These are phyloP conservation scores for Epicampocera succincta DNA, from an alignment of 2,888 invertebrate genomes.

Conservation along the genomic window DNA sequence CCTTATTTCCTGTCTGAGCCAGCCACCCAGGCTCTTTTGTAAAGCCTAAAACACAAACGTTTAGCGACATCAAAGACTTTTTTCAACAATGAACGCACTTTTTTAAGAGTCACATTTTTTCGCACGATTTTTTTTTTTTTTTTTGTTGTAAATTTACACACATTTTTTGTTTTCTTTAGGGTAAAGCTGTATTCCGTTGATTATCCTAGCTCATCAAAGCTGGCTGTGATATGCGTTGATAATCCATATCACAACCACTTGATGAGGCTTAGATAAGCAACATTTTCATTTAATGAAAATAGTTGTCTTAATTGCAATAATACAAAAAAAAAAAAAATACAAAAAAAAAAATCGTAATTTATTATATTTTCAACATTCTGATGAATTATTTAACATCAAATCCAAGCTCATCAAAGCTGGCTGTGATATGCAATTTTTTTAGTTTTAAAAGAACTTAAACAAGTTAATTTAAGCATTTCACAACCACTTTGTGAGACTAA, in stretches of 20 bases:
- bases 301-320: conserved; percentile 46
- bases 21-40: conserved; percentile 20
- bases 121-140: neutral
- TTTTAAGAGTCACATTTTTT: conserved; percentile 6
- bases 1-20: conserved; percentile 46
- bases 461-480: conserved; percentile 84
- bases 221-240: conserved; percentile 96
- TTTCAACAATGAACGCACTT: conserved; percentile 17
- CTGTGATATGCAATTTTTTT: conserved; percentile 92
- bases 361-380: neutral
- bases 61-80: conserved; percentile 34
- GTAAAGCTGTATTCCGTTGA: conserved; percentile 79
- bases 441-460: conserved; percentile 69
- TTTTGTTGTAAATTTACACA: neutral
- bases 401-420: conserved; percentile 97
- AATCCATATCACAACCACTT: conserved; percentile 92
- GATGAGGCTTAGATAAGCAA: conserved; percentile 85
- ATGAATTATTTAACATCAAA: conserved; percentile 44
- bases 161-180: neutral
- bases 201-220: conserved; percentile 94
- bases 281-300: conserved; percentile 74
- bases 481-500: conserved; percentile 91
- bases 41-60: neutral
- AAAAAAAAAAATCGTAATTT: neutral
- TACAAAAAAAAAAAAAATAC: neutral